Base-by-base conservation (phyloP, 2,113 vertebrate species). In the Gulo gulo region DNA sequence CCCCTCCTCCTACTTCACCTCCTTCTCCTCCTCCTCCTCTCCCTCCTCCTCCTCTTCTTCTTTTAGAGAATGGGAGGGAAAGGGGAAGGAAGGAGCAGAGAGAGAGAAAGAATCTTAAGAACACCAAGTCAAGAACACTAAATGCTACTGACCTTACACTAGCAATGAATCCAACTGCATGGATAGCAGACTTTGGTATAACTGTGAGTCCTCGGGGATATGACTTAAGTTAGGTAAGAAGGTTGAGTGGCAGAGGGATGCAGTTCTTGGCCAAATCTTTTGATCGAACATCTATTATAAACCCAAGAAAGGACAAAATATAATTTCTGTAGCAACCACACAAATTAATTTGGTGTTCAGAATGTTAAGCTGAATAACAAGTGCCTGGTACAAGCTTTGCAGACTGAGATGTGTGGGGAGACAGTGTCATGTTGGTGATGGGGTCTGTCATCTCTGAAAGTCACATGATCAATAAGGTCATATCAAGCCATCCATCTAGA, bases 311-410 rank as follows among this genome's bases (percentile, higher is more conserved):
- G n/a, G 69, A 80, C 57, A 94, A 95, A 88, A 36, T 11, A 71
- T 1, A 0, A 36, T 11, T 93, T 97, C 65, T 36, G 23, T 52
- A 74, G 26, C 55, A 96, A 88, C 1, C 52, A 86, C n/a, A 67
- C 20, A 88, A 50, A 91, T 65, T 57, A 86, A 92, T 84, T 50
- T 89, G 42, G 39, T 80, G 9, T 88, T 74, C 73, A 65, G 83
- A 74, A 85, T 90, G 83, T 94, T 87, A 96, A 94, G 9, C 12
- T 90, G 83, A 92, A 93, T 74, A 95, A 24, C 34, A 95, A 96
- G 63, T 78, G 50, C 39, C n/a, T 94, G n/a, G 12, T 97, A 52
- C 55, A 90, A 61, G 2, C 52, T 97, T 95, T 94, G 55, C 36
- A 65, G 47, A 81, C 26, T 55, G 52, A 96, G 67, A 63, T 67